Base-by-base conservation (phyloP, 1,140 invertebrate species). In the Cecropterus lyciades region DNA sequence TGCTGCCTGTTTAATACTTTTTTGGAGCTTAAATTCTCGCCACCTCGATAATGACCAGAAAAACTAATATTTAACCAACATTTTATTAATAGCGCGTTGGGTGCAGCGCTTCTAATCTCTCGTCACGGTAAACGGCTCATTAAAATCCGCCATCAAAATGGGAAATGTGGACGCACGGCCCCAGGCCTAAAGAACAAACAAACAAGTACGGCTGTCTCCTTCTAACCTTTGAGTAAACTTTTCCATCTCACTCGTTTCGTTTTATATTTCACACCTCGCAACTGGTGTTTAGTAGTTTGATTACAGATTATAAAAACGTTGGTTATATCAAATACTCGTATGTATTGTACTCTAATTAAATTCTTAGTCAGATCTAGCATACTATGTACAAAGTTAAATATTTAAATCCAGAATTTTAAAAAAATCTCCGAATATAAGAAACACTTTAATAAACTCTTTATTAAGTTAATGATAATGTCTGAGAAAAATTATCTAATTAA, bases 101-200 rank as follows among this genome's bases (percentile, higher is more conserved):
- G 13, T 67, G 69, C 68, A 48, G 67, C 67, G 67, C 57, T 40
- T 64, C 73, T 80, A 80, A 84, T 85, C 81, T 80, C 65, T 77
- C 79, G 75, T 80, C 82, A 80, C 82, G 75, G 80, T 78, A 77
- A 83, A 85, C 80, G 79, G 76, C 59, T 86, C 85, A 82, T 89
- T 89, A 85, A 87, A 82, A 80, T 67, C 74, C 72, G 70, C 73
- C 80, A 77, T 88, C 74, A 84, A 85, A 79, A 81, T 76, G 72
- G 77, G 70, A 73, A 78, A 81, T 76, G 72, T 80, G 69, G 65
- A 76, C 69, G 52, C 53, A 64, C 70, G 69, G 65, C 66, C 68
- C 30, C 49, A 53, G 46, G 27, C 62, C 69, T 56, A 20, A 42
- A 75, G 52, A 75, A 63, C 70, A 78, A 72, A 67, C 65, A 70